Evolutionary conservation across 2,797 vertebrate species (phyloP).

Genomic region (Sebastes matsubarae): DNA sequence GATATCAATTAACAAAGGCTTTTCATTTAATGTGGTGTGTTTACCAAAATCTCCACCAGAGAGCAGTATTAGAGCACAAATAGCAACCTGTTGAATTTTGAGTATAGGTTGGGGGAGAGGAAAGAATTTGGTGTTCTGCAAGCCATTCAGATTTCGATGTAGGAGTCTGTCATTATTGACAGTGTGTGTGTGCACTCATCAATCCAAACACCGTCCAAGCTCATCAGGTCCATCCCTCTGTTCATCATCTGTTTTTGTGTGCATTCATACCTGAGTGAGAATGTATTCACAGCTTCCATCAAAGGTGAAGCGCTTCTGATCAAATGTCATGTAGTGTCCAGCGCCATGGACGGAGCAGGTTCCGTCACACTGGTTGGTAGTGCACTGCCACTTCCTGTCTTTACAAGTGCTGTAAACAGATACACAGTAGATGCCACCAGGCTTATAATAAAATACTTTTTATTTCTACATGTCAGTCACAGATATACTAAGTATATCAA

Average conservation of each 20-base stretch:
- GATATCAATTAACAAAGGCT: too few relatives aligned
- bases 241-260: neutral
- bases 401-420: constrained; percentile 80
- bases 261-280: constrained; percentile 80
- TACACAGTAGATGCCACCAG: neutral
- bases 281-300: constrained; percentile 88
- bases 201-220: neutral
- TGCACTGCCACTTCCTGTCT: constrained; percentile 85
- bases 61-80: too few relatives aligned
- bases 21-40: too few relatives aligned
- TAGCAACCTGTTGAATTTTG: too few relatives aligned
- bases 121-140: too few relatives aligned
- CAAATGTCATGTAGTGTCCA: constrained; percentile 87
- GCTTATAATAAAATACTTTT: neutral
- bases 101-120: too few relatives aligned
- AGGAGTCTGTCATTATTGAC: too few relatives aligned
- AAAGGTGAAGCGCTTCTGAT: constrained; percentile 84
- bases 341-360: constrained; percentile 86
- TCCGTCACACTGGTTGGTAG: constrained; percentile 77
- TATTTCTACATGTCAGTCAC: neutral
- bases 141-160: too few relatives aligned
- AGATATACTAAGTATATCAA: neutral
- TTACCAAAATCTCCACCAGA: neutral
- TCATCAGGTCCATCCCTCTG: neutral
- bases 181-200: neutral